Base-by-base conservation (phyloP, 2,888 invertebrate genomes). In the Chorisops tibialis region DNA sequence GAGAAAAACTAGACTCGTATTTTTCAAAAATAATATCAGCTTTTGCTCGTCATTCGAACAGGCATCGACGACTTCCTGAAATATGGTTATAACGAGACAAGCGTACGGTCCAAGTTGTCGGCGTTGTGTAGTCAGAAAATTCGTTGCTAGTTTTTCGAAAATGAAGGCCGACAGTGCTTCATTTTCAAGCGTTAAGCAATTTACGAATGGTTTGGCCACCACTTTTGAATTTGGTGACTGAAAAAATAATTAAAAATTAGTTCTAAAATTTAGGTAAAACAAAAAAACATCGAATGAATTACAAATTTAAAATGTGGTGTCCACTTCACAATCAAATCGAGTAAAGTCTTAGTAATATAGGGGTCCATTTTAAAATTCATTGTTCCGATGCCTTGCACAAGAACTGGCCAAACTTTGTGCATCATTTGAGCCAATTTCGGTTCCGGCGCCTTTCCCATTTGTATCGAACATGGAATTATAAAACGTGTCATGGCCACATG, bases 381-480 rank as follows among this genome's bases (percentile, higher is more conserved):
- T 19, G 76, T 77, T 0, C 79, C 79, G 18, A 83, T 76, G 1
- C 82, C 83, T 66, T 79, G 78, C 39, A 83, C 73, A 64, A 81
- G 79, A 19, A 82, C 74, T 19, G 81, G 80, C 75, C 82, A 82
- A 12, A 81, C 79, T 69, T 79, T 79, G 65, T 80, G 79, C 14
- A 84, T 72, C 1, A 81, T 74, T 66, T 76, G 77, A 1, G 81
- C 69, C 5, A 81, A 68, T 59, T 76, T 77, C 1, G 72, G 70
- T 62, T 80, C 78, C 0, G 77, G 76, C 0, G 72, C 68, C 62
- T 78, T 78, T 1, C 82, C 82, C 61, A 80, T 77, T 67, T 82
- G 74, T 61, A 83, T 70, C 45, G 79, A 74, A 0, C 76, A 75
- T 12, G 83, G 81, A 35, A 84, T 70, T n/a, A 84, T 71, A 54